Percentiles rank a stretch among this genome's conserved stretches.
Conservation (phyloP, 2,797 vertebrate species). For the Pterois miles region DNA sequence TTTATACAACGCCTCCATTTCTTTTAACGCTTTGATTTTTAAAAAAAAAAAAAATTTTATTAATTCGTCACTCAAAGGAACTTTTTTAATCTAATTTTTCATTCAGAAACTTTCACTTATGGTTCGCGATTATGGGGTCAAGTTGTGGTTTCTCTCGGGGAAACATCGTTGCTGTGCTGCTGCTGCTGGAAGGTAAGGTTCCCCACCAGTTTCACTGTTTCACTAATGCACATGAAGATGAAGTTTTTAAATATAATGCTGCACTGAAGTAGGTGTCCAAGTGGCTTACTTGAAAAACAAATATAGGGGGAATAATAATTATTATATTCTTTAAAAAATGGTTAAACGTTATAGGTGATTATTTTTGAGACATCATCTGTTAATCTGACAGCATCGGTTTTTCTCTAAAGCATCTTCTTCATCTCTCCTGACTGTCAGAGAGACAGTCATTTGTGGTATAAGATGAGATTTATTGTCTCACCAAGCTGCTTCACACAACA, state of each 20-base stretch:
- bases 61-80: background rate
- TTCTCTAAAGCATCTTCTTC: background rate
- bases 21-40: conserved; percentile 1
- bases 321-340: background rate
- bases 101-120: conserved; percentile 82
- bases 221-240: background rate
- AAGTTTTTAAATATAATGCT: background rate
- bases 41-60: too few relatives aligned
- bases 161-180: conserved; percentile 71
- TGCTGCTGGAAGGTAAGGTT: conserved; percentile 80
- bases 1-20: background rate
- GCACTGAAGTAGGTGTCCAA: background rate
- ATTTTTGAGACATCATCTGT: background rate
- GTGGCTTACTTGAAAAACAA: background rate
- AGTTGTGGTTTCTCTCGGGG: conserved; percentile 79
- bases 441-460: background rate
- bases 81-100: conserved; percentile 37
- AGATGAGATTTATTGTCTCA: too few relatives aligned
- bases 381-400: conserved; percentile 1
- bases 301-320: background rate
- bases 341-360: background rate
- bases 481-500: too few relatives aligned
- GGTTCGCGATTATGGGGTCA: conserved; percentile 82
- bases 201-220: background rate
- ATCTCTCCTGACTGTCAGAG: background rate